Base-by-base conservation (phyloP, 2,797 vertebrate species). In the Rhynchonycteris naso region DNA sequence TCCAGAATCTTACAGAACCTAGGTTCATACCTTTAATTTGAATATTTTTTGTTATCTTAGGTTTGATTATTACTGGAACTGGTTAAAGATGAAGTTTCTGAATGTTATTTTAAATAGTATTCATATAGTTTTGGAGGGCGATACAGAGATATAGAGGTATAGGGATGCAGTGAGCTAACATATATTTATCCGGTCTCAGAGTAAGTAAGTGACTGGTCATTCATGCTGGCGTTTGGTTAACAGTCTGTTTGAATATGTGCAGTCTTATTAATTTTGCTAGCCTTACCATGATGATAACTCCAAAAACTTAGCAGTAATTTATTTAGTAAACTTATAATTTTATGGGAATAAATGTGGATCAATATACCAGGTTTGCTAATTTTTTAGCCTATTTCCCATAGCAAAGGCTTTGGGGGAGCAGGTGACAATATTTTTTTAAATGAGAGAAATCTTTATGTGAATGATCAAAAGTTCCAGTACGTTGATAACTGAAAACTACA, bases 141-240 rank as follows among this genome's bases (percentile, higher is more conserved):
- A 47, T 75, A 75, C 5, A 75, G 50, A 38, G 56, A 65, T 7
- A 16, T 58, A 79, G 59, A 74, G 7, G 15, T 72, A 30, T 63
- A 76, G 50, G 19, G 84, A 35, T 69, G 9, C 35, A 52, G 26
- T 83, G n/a, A 54, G 35, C 19, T n/a, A 72, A 38, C 52, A 10
- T 50, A 0, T 63, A 65, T 75, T 81, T 74, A 1, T 72, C 26
- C 66, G 11, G 24, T 88, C 28, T 81, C 54, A 81, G 79, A 84
- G 52, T 84, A 78, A 84, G 52, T 84, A 78, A 74, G 21, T 93
- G 35, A 79, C 83, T 94, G 81, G 61, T 82, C 19, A 30, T 63
- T 19, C 33, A 9, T 69, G 4, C 52, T 91, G 88, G 4, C 80
- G 26, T 93, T 96, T 94, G 21, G 22, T 86, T 38, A 78, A 58